Evolutionary conservation across 2,888 invertebrate genomes (phyloP), one percentile per base, ranked within the genome.

Genomic region (Drosophila nr. perissopoda): DNA sequence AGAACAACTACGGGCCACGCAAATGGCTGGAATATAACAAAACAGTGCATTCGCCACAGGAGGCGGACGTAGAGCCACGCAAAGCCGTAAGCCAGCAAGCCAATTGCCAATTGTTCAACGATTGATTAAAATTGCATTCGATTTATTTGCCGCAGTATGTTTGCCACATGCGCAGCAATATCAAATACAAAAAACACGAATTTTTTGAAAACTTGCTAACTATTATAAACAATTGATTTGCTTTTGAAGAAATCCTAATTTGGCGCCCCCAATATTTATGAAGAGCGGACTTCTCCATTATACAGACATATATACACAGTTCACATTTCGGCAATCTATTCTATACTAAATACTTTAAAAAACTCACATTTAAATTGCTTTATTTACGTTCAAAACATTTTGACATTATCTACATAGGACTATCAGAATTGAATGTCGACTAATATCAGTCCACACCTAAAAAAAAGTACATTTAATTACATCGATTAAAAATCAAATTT

Each of bases 131-230:
- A 8, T 29, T 13, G 54, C 7, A 38, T 29, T 36, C 46, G 13
- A 16, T 21, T 56, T 33, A 27, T 38, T 66, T 74, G 94, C 4
- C 16, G 25, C 93, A 98, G 98, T 98, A 95, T 94, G 95, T 99
- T 0, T 98, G 98, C 83, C 98, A 99, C 93, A 95, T 96, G 94
- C 95, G 96, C 89, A 93, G 94, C 21, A 96, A 98, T 91, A 95
- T 99, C 52, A 98, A 98, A 93, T 98, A 98, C 92, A 97, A n/a
- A n/a, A n/a, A n/a, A n/a, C n/a, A 13, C 13, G 46, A 46, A 7
- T 21, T 13, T 11, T 13, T 13, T 46, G 6, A 7, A 21, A 13
- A 46, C 21, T 21, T 7, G 13, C 21, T 7, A 13, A 46, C 13
- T 13, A 21, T 21, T 46, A 4, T 13, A 7, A 21, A 21, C 13